Evolutionary conservation across 1,140 invertebrate species (phyloP), one percentile per base, ranked within the genome.

Genomic region (Drosophila pallidifrons): DNA sequence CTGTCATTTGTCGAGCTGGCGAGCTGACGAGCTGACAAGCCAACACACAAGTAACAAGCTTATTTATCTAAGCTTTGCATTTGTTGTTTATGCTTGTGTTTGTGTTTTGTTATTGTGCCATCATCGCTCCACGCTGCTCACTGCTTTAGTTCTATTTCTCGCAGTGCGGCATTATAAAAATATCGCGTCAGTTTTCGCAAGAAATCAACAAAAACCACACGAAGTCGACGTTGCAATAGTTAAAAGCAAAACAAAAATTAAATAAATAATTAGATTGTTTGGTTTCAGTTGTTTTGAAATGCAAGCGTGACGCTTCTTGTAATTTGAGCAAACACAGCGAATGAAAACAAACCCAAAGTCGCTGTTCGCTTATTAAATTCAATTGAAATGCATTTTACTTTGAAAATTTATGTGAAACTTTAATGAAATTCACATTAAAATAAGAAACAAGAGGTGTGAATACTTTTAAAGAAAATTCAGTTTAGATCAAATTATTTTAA

Each of bases 21-120:
- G n/a, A 52, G 52, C 41, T 41, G 28, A n/a, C 11, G 32, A 54
- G 25, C 13, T 49, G 32, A 1, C 28, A 47, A 64, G 41, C 51
- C 41, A 41, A 32, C 30, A 55, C 51, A 38, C 51, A 51, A 63
- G 46, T 63, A 64, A 51, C 60, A 60, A 72, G 69, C 28, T 61
- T 71, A 68, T 80, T 80, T 74, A 67, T 73, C 69, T 72, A 77
- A 68, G 77, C 77, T 58, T 38, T 59, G 75, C 45, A 55, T 67
- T 70, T 74, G 47, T 73, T 67, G 20, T 25, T 25, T 25, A 3
- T 25, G 20, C 20, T 25, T 25, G 20, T 25, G 20, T 25, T 25
- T 25, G 4, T 61, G 45, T 47, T 38, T 71, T 79, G 25, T 51
- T 68, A 68, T 60, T 59, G n/a, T 51, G 47, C 46, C 30, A 28